phyloP scores from a whole-genome alignment of 2,113 vertebrate genomes.

The Etheostoma cragini region DNA sequence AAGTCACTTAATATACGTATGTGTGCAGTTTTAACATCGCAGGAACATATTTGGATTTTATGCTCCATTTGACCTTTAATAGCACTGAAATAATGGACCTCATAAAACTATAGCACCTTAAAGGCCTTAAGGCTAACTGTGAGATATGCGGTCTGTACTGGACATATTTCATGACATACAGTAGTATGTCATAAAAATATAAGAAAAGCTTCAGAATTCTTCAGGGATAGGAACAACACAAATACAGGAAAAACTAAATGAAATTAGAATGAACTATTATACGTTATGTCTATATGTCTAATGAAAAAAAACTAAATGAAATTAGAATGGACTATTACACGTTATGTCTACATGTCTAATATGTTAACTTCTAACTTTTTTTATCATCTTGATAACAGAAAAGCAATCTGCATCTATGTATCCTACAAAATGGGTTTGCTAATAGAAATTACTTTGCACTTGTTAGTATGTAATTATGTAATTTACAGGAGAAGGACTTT shows the following conservation, averaged over 20 bases:
- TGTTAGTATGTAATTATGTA: background rate
- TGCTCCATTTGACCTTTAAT: conserved; percentile 57
- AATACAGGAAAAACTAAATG: background rate
- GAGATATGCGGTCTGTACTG: conserved; percentile 10
- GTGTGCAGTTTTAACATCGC: background rate
- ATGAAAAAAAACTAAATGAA: background rate
- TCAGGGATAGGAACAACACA: background rate
- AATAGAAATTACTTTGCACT: background rate
- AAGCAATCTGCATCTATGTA: background rate
- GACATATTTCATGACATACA: conserved; percentile 18
- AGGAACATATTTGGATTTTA: conserved; percentile 39
- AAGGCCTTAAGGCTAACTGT: conserved; percentile 18
- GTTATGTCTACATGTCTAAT: too few species aligned
- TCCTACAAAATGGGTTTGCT: background rate
- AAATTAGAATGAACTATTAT: too few species aligned
- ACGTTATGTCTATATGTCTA: too few species aligned
- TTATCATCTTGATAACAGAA: background rate
- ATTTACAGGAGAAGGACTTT: background rate
- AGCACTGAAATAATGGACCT: conserved; percentile 48
- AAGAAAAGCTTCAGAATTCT: background rate
- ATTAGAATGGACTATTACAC: too few species aligned
- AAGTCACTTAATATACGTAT: conserved; percentile 1
- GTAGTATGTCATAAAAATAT: background rate
- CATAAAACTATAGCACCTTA: conserved; percentile 45
- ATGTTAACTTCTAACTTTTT: background rate